Conservation (phyloP, 2,888 invertebrate species). For the Cotesia congregata region DNA sequence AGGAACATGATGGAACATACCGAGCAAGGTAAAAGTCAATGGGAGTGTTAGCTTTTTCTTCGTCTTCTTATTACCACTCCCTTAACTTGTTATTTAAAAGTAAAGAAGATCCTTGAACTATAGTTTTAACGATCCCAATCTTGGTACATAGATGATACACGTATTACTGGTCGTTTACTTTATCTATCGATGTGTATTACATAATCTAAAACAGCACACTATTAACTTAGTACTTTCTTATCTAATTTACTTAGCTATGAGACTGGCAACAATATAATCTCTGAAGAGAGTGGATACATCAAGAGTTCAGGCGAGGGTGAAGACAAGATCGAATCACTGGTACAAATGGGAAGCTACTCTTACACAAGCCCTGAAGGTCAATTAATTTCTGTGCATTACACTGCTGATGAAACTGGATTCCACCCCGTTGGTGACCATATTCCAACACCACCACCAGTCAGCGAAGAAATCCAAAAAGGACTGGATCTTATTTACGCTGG, state of each 20-base stretch:
- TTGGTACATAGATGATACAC: neutral
- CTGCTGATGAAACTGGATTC: constrained; percentile 87
- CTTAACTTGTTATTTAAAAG: neutral
- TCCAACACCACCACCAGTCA: constrained; percentile 87
- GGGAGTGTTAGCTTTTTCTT: constrained; percentile 4
- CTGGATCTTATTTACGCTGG: constrained; percentile 89
- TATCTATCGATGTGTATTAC: neutral
- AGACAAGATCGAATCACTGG: constrained; percentile 79
- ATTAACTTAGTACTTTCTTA: constrained; percentile 15
- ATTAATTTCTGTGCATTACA: constrained; percentile 82
- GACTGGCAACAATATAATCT: constrained; percentile 86
- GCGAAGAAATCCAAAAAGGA: constrained; percentile 88
- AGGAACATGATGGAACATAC: constrained; percentile 87
- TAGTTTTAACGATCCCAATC: neutral
- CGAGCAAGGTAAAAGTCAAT: constrained; percentile 77
- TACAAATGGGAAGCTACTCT: constrained; percentile 83
- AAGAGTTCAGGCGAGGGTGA: constrained; percentile 80
- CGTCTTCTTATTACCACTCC: constrained; percentile 16
- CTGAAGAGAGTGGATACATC: constrained; percentile 84
- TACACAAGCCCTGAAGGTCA: constrained; percentile 87
- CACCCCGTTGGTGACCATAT: constrained; percentile 85
- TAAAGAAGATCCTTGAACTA: constrained; percentile 23
- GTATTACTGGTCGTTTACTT: neutral
- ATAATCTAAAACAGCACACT: neutral
- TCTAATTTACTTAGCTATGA: constrained; percentile 76